A percentile compares a stretch with the other conserved stretches of the same genome.
phyloP scores from a whole-genome alignment of 23 tunicate genomes.

The Pegea sp. region DNA sequence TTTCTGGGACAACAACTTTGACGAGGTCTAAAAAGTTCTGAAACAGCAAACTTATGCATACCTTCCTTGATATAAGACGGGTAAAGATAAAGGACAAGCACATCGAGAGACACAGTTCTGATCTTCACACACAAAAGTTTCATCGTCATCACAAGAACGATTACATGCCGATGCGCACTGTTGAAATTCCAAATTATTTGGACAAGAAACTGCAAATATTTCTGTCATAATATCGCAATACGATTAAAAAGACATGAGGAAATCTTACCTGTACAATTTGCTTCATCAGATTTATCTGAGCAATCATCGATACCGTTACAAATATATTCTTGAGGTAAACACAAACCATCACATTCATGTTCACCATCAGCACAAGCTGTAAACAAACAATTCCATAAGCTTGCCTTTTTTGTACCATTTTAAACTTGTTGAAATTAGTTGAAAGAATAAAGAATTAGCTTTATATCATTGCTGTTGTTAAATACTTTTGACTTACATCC shows the following conservation, averaged over 20 bases:
- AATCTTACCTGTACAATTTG: slow-evolving; percentile 4
- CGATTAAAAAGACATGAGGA: too few species aligned
- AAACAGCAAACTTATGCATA: background rate
- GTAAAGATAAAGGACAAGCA: slow-evolving; percentile 22
- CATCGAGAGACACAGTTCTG: slow-evolving; percentile 16
- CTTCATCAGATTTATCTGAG: slow-evolving; percentile 19
- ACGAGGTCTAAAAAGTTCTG: background rate
- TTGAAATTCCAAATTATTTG: slow-evolving; percentile 13
- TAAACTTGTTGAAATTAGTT: too few species aligned
- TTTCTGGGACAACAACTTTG: too few species aligned
- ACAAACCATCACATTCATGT: background rate
- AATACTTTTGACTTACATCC: too few species aligned
- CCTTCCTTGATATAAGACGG: slow-evolving; percentile 23
- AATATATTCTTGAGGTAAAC: slow-evolving; percentile 3
- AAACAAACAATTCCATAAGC: too few species aligned
- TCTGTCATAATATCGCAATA: too few species aligned
- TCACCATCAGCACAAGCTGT: background rate
- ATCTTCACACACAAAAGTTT: slow-evolving; percentile 3
- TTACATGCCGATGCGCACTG: slow-evolving; percentile 24
- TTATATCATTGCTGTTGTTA: too few species aligned
- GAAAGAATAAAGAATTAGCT: too few species aligned
- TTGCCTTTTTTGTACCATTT: too few species aligned
- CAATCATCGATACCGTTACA: slow-evolving; percentile 17
- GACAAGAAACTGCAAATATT: slow-evolving; percentile 5
- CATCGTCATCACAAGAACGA: slow-evolving; percentile 10